Evolutionary conservation across 1,140 invertebrate species (phyloP).

Genomic region (Varroa destructor): DNA sequence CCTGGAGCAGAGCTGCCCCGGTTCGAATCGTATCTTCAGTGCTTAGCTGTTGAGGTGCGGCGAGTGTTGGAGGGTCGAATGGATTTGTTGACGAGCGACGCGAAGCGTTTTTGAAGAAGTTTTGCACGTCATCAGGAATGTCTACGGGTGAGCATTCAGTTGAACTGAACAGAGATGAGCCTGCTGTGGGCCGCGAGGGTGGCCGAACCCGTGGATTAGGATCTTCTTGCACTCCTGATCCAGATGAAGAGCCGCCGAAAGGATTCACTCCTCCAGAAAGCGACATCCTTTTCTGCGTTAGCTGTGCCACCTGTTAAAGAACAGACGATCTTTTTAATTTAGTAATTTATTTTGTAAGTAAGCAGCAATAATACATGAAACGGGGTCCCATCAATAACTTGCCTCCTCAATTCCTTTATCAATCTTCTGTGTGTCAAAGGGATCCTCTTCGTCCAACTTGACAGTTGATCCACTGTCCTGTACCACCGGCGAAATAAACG

Average conservation of each 20-base stretch:
- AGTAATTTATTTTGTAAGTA: too few relatives aligned
- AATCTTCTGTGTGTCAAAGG: conserved; percentile 13
- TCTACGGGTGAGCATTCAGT: conserved; percentile 26
- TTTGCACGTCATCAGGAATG: conserved; percentile 23
- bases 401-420: conserved; percentile 7
- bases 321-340: not conserved
- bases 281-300: conserved; percentile 15
- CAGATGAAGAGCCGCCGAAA: conserved; percentile 7
- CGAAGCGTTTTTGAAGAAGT: conserved; percentile 25
- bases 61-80: not conserved
- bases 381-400: not conserved
- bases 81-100: conserved; percentile 18
- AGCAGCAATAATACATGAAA: too few relatives aligned
- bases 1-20: conserved; percentile 25
- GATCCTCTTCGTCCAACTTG: not conserved
- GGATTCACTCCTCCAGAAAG: conserved; percentile 14
- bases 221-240: conserved; percentile 9
- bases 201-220: conserved; percentile 9
- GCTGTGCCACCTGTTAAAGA: not conserved
- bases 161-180: conserved; percentile 19
- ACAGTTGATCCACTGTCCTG: not conserved
- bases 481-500: not conserved
- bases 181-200: conserved; percentile 14
- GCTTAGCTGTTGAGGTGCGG: conserved; percentile 2
- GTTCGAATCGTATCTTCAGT: conserved; percentile 22